These are phyloP conservation scores for Microtus pennsylvanicus DNA, from an alignment of 2,113 vertebrate species.

Conservation along the genomic window DNA sequence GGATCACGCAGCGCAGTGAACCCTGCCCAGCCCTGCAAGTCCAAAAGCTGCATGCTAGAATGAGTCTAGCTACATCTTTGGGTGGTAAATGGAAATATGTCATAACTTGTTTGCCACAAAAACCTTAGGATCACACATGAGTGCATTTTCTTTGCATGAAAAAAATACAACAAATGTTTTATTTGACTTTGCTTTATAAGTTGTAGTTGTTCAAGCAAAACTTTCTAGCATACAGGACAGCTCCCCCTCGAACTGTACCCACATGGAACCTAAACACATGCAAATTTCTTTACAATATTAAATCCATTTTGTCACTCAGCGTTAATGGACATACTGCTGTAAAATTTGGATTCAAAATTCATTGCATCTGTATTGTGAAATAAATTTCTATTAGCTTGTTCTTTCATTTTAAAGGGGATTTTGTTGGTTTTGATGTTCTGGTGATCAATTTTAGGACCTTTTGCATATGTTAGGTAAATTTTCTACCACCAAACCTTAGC, in stretches of 20 bases:
- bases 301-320: neutral
- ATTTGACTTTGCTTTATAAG: neutral
- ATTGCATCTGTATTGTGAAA: neutral
- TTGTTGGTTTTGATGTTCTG: neutral
- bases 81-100: neutral
- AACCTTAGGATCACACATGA: neutral
- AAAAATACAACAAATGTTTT: neutral
- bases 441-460: neutral
- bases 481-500: neutral
- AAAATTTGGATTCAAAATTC: neutral
- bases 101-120: neutral
- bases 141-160: neutral
- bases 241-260: neutral
- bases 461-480: neutral
- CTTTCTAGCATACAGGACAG: neutral
- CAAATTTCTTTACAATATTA: neutral
- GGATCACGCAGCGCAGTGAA: constrained; percentile 16
- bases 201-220: neutral
- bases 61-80: neutral
- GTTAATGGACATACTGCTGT: neutral
- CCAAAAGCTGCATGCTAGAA: neutral
- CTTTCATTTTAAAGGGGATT: neutral
- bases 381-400: neutral
- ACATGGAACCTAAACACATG: neutral
- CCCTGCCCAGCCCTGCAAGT: neutral